phyloP scores from a whole-genome alignment of 2,113 vertebrate species.

The Petaurus breviceps region DNA sequence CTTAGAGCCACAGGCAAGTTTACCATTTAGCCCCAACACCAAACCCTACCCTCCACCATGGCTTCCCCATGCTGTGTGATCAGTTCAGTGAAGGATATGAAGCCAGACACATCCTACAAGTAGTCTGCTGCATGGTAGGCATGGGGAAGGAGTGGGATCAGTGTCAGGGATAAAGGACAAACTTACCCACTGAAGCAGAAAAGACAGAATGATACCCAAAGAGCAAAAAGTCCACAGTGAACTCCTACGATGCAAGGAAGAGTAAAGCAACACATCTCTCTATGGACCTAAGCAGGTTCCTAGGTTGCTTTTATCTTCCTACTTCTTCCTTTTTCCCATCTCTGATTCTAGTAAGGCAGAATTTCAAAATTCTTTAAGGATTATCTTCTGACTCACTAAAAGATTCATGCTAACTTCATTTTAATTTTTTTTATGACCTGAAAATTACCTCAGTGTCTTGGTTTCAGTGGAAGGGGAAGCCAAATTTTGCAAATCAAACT shows the following conservation, averaged over 20 bases:
- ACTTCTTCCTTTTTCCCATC: neutral
- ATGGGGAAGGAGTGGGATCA: neutral
- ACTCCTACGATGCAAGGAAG: neutral
- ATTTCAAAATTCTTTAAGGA: neutral
- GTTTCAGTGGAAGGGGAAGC: slow-evolving; percentile 7
- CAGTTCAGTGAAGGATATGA: neutral
- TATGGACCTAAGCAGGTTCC: neutral
- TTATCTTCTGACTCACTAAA: slow-evolving; percentile 1
- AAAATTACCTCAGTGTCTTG: slow-evolving; percentile 31
- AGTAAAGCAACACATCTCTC: neutral
- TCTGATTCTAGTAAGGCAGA: neutral
- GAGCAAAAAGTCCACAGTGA: neutral
- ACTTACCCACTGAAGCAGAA: neutral
- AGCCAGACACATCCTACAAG: neutral
- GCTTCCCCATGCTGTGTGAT: neutral
- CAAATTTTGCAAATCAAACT: slow-evolving; percentile 27
- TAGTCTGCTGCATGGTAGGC: neutral
- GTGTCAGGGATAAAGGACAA: neutral
- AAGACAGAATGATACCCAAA: neutral
- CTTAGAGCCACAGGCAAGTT: neutral
- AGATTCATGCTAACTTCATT: neutral
- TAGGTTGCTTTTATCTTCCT: neutral
- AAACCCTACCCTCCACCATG: neutral
- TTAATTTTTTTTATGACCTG: neutral
- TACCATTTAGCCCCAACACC: neutral